phyloP scores from a whole-genome alignment of 2,797 vertebrate genomes.

The Tokudaia muenninki region DNA sequence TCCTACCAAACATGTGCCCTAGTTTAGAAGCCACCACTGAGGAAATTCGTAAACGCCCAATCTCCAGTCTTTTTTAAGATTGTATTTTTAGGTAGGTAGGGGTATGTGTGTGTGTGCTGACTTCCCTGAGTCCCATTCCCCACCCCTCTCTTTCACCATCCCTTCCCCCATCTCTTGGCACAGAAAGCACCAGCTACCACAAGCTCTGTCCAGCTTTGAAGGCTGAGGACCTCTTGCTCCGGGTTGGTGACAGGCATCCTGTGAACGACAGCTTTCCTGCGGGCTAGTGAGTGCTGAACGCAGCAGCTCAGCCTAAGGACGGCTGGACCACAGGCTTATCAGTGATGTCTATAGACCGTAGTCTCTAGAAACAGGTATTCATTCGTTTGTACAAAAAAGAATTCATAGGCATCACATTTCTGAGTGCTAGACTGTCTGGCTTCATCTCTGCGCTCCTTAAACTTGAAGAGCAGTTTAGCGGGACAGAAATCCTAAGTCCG shows the following conservation, averaged over 20 bases:
- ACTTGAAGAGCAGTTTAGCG: background rate
- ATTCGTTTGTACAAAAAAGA: conserved; percentile 38
- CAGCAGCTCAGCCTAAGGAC: background rate
- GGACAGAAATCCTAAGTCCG: background rate
- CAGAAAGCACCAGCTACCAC: background rate
- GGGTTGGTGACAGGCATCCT: background rate
- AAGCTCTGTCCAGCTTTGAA: background rate
- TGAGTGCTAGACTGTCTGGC: background rate
- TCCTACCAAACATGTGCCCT: background rate
- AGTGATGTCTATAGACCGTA: background rate
- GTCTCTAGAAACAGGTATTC: background rate
- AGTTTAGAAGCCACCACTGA: conserved; percentile 11
- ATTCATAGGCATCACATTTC: background rate
- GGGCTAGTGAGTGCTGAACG: background rate
- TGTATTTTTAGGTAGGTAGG: background rate
- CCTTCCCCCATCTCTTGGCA: background rate
- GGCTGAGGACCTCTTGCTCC: background rate
- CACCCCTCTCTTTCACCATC: background rate
- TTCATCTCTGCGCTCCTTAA: background rate
- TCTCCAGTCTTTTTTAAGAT: background rate
- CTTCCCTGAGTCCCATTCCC: background rate
- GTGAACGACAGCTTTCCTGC: background rate
- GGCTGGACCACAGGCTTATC: background rate
- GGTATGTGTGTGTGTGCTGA: background rate
- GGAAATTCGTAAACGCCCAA: background rate